Conservation (phyloP, 2,888 invertebrate genomes). For the Cataglyphis albicans region DNA sequence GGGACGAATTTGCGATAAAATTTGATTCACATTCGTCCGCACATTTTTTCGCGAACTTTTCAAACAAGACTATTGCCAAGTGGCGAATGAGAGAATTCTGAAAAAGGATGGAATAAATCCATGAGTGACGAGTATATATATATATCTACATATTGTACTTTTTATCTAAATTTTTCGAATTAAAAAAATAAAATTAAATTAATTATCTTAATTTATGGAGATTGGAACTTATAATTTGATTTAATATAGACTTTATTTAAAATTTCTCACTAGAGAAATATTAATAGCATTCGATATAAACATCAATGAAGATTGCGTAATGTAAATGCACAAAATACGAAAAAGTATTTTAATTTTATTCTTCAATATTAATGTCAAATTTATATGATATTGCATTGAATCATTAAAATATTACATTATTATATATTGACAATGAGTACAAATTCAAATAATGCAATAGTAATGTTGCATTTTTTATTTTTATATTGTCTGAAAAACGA, state of each 20-base stretch:
- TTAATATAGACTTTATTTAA: not conserved
- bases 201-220: not conserved
- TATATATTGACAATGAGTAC: not conserved
- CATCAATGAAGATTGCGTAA: not conserved
- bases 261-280: not conserved
- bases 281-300: not conserved
- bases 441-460: not conserved
- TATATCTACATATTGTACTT: not conserved
- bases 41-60: slow-evolving; percentile 63
- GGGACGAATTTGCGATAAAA: slow-evolving; percentile 82
- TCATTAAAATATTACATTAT: not conserved
- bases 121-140: not conserved
- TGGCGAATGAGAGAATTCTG: slow-evolving; percentile 5
- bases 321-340: no score
- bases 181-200: not conserved
- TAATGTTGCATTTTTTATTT: not conserved
- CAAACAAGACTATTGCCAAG: slow-evolving; percentile 39
- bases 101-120: not conserved
- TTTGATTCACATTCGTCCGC: slow-evolving; percentile 82
- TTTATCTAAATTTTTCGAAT: not conserved
- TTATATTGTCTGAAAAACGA: not conserved
- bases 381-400: not conserved
- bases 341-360: not conserved
- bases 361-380: not conserved
- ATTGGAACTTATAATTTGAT: not conserved